Conservation (phyloP, 2,797 vertebrate genomes). For the Poecile montanus region DNA sequence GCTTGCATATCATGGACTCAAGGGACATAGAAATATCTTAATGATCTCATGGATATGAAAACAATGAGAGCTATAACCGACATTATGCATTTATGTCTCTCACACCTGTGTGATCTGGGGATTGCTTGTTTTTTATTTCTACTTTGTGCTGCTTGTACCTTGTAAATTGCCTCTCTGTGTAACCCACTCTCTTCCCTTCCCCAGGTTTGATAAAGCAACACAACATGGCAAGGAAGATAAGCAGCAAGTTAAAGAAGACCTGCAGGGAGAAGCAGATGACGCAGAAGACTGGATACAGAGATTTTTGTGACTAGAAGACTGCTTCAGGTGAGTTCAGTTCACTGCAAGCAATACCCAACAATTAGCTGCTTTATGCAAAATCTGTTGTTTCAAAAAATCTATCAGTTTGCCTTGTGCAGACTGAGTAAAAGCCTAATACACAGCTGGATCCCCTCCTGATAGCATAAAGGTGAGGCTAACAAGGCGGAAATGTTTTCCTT, state of each 20-base stretch:
- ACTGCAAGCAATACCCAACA: not conserved
- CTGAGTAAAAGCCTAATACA: not conserved
- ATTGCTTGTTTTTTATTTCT: constrained; percentile 18
- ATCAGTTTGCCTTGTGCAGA: not conserved
- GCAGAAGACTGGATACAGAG: not conserved
- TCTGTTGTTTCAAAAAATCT: not conserved
- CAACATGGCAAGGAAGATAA: not conserved
- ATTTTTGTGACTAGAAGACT: not conserved
- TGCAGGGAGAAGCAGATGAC: not conserved
- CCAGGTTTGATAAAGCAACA: not conserved
- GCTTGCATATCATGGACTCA: not conserved
- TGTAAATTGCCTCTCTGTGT: not conserved
- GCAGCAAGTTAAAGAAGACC: not conserved
- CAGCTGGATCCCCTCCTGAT: not conserved
- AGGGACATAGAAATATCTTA: not conserved
- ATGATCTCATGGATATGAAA: constrained; percentile 23
- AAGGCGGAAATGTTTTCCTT: not conserved
- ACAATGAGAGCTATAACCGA: not conserved
- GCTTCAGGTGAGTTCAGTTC: constrained; percentile 14
- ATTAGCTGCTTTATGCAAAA: not conserved
- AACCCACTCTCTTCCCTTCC: not conserved
- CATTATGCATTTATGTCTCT: not conserved
- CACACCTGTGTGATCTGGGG: not conserved
- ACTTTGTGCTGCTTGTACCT: not conserved
- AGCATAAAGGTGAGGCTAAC: not conserved